These are phyloP conservation scores for Trachelus troglodyta DNA, from an alignment of 2,888 invertebrate species.

Conservation along the genomic window DNA sequence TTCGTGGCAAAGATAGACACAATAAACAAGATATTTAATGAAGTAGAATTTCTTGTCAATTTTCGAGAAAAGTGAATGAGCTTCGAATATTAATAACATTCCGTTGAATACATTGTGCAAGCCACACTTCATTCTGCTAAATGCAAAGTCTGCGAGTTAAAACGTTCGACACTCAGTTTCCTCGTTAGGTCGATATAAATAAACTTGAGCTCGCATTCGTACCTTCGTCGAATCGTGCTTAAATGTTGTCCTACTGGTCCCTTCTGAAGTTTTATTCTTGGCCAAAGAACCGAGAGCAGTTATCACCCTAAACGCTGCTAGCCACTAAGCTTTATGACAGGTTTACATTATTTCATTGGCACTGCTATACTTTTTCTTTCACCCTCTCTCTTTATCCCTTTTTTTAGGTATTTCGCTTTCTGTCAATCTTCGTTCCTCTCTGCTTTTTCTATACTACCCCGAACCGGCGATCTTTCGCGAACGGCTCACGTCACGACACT, in stretches of 20 bases:
- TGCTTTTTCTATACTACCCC: constrained; percentile 8
- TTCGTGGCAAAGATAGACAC: not conserved
- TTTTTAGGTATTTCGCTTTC: constrained; percentile 11
- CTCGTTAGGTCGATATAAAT: not conserved
- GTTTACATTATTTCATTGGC: not conserved
- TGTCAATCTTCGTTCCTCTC: constrained; percentile 15
- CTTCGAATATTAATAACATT: not conserved
- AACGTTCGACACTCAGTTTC: not conserved
- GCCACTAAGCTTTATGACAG: not conserved
- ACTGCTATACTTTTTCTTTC: not conserved
- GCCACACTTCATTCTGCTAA: not conserved
- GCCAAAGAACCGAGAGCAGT: not conserved
- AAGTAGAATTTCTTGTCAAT: not conserved
- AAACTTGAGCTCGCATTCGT: not conserved
- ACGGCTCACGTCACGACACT: constrained; percentile 21
- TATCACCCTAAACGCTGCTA: not conserved
- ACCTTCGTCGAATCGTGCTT: not conserved
- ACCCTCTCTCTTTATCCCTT: not conserved
- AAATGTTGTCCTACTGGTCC: not conserved
- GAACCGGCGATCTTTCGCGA: constrained; percentile 15
- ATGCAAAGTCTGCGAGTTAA: not conserved
- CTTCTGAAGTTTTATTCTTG: not conserved
- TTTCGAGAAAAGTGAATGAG: not conserved
- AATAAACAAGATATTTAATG: not conserved
- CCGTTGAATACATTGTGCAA: not conserved